Conservation (phyloP, 2,797 vertebrate genomes). For the Gymnothorax javanicus region DNA sequence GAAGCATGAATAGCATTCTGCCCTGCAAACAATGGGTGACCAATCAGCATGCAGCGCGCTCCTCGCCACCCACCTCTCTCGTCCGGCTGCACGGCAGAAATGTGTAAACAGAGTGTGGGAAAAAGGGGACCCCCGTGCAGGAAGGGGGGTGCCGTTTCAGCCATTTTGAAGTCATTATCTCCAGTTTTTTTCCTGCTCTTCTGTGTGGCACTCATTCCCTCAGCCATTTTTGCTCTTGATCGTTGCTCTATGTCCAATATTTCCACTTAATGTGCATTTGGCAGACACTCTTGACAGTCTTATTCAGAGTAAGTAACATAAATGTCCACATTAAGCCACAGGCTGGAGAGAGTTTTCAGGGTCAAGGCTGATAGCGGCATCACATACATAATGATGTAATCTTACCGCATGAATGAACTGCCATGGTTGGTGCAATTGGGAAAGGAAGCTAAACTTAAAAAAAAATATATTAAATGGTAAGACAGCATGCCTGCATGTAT, state of each 20-base stretch:
- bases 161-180: conserved; percentile 1
- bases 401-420: no score
- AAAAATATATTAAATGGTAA: not conserved
- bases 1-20: conserved; percentile 23
- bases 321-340: not conserved
- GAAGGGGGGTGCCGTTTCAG: not conserved
- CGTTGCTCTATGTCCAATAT: not conserved
- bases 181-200: not conserved
- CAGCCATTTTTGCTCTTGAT: not conserved
- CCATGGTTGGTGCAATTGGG: not conserved
- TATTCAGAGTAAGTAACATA: not conserved
- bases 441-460: not conserved
- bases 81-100: not conserved
- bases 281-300: not conserved
- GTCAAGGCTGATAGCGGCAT: not conserved
- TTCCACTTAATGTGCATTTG: not conserved
- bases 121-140: conserved; percentile 19
- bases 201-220: not conserved
- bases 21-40: conserved; percentile 23
- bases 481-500: not conserved
- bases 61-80: not conserved
- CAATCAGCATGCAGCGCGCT: not conserved
- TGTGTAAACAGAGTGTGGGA: conserved; percentile 21
- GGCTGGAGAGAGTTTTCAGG: not conserved
- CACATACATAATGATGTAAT: not conserved